Conservation (phyloP, 1,140 invertebrate species). For the Hydropsyche tenuis region DNA sequence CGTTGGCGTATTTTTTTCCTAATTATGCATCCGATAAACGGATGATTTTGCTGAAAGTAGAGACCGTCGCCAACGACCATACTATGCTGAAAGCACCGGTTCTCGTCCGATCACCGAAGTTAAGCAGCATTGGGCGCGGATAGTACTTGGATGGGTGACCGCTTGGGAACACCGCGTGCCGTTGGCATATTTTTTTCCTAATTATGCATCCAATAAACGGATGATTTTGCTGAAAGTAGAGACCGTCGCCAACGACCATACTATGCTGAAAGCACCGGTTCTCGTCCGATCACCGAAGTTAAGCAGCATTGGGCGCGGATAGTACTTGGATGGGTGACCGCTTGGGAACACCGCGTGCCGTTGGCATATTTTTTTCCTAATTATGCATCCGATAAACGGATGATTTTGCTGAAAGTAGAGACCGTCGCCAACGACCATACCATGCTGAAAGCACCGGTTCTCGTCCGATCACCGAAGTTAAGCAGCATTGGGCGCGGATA, state of each 20-base stretch:
- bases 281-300: slow-evolving; percentile 49
- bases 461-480: slow-evolving; percentile 50
- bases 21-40: too few species aligned
- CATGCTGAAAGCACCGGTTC: slow-evolving; percentile 48
- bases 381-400: too few species aligned
- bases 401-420: too few species aligned
- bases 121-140: slow-evolving; percentile 47
- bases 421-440: slow-evolving; percentile 47
- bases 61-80: slow-evolving; percentile 48
- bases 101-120: slow-evolving; percentile 49
- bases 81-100: slow-evolving; percentile 47
- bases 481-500: slow-evolving; percentile 48
- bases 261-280: slow-evolving; percentile 47
- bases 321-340: slow-evolving; percentile 50
- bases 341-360: slow-evolving; percentile 49
- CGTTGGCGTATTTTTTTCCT: too few species aligned
- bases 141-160: slow-evolving; percentile 50
- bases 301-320: slow-evolving; percentile 47
- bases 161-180: slow-evolving; percentile 49
- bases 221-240: too few species aligned
- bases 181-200: too few species aligned
- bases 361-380: too few species aligned
- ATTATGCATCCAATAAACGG: too few species aligned
- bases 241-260: slow-evolving; percentile 48
- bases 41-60: too few species aligned